Evolutionary conservation across 2,113 vertebrate species (phyloP), one percentile per base, ranked within the genome.

Genomic region (Scortum barcoo): DNA sequence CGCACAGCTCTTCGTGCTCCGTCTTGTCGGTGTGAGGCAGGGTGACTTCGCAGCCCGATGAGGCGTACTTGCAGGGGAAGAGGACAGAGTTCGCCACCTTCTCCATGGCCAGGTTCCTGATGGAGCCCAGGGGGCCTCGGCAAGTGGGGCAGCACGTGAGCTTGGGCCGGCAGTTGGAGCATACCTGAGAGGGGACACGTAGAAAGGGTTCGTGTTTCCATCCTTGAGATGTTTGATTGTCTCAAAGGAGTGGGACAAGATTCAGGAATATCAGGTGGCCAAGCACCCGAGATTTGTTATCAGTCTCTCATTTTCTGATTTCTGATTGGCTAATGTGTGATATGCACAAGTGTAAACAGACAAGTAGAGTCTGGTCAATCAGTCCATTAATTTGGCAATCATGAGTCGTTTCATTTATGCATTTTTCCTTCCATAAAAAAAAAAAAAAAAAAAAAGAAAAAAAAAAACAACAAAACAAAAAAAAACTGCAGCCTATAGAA

Each of bases 31-130:
- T 99, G 95, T 99, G 98, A 0, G 98, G 98, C 91, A 99, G 92
- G 28, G 98, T 99, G 85, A 99, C 96, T 89, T 99, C 98, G 22
- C 98, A 99, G 86, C 98, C 98, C 1, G 98, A 99, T 4, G 98
- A 99, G 81, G 98, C 98, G 4, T 99, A 96, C 95, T 99, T 99
- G 95, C 98, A 99, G 0, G 98, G 98, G 84, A 99, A 99, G 1
- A 99, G 97, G 94, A 99, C 98, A 0, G 98, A 99, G 91, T 99
- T 99, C 84, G 98, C 98, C 91, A 99, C 98, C 89, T 99, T 99
- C 94, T 99, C 98, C 98, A 99, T 99, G 63, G 98, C 98, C 96
- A 99, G 94, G 95, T 99, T 99, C 83, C 98, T 97, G 91, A 99
- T 99, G 94, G 98, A 99, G 86, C 98, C 98, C 93, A 99, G 91